phyloP scores from a whole-genome alignment of 2,888 invertebrate species.

The Autographa pulchrina region DNA sequence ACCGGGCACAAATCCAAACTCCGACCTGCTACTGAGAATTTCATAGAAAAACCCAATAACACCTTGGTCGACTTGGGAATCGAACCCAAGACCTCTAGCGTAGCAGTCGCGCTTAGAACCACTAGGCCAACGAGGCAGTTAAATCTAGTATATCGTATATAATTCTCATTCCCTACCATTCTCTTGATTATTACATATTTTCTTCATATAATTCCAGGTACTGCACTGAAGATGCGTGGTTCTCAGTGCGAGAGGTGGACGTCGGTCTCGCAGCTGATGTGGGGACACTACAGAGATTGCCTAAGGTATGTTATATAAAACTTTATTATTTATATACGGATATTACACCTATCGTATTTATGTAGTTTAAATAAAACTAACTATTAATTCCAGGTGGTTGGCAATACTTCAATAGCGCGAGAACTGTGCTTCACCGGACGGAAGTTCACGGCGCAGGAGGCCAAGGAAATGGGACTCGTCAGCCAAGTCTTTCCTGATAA shows the following conservation, averaged over 20 bases:
- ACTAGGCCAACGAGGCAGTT: too few relatives aligned
- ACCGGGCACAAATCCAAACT: too few relatives aligned
- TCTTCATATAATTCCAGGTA: constrained; percentile 88
- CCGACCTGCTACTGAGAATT: too few relatives aligned
- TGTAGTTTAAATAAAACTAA: too few relatives aligned
- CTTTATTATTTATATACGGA: too few relatives aligned
- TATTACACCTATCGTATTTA: too few relatives aligned
- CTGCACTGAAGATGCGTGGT: constrained; percentile 96
- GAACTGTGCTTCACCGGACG: constrained; percentile 97
- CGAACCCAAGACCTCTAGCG: too few relatives aligned
- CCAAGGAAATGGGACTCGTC: constrained; percentile 94
- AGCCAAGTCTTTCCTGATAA: constrained; percentile 92
- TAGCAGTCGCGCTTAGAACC: too few relatives aligned
- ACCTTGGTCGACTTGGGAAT: too few relatives aligned
- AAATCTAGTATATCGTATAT: neutral
- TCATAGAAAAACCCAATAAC: too few relatives aligned
- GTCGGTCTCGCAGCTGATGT: constrained; percentile 98
- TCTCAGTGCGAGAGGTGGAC: constrained; percentile 96
- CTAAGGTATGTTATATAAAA: constrained; percentile 89
- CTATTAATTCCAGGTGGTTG: constrained; percentile 90
- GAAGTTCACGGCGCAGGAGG: constrained; percentile 94
- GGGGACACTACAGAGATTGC: constrained; percentile 97
- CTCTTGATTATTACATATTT: neutral
- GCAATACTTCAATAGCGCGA: constrained; percentile 95
- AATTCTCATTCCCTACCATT: neutral